Percentiles rank a stretch among this genome's conserved stretches.
These are phyloP conservation scores for Frieseomelitta varia DNA, from an alignment of 1,140 invertebrate species.

Conservation along the genomic window DNA sequence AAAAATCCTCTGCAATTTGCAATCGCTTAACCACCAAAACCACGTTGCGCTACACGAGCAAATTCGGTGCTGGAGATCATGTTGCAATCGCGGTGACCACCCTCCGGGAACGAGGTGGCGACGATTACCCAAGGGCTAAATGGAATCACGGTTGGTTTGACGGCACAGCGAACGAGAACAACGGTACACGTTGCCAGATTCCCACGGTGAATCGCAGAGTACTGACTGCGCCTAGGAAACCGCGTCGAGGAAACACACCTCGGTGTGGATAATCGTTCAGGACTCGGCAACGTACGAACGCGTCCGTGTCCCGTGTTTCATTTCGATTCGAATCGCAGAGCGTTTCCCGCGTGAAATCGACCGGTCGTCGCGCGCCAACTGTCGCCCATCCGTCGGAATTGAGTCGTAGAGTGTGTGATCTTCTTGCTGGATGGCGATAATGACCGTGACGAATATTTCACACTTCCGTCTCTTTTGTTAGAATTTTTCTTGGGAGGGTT, in stretches of 20 bases:
- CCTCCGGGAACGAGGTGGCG: neutral
- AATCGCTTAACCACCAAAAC: too few relatives aligned
- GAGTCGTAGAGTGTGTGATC: neutral
- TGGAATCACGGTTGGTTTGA: slow-evolving; percentile 48
- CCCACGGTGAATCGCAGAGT: slow-evolving; percentile 63
- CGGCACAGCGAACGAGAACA: slow-evolving; percentile 43
- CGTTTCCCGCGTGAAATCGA: slow-evolving; percentile 26
- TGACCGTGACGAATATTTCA: neutral
- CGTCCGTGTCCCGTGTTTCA: slow-evolving; percentile 9
- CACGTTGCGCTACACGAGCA: neutral
- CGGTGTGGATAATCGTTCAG: slow-evolving; percentile 33
- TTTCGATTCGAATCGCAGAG: neutral
- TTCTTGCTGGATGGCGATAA: neutral
- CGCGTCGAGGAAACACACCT: slow-evolving; percentile 25
- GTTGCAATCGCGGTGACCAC: slow-evolving; percentile 8
- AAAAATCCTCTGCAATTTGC: neutral
- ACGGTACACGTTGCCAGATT: slow-evolving; percentile 64
- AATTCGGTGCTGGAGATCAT: neutral
- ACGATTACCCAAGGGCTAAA: slow-evolving; percentile 26
- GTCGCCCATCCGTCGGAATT: neutral
- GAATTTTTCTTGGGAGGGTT: neutral
- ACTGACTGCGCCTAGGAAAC: slow-evolving; percentile 29
- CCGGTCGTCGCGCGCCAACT: slow-evolving; percentile 12
- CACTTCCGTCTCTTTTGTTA: neutral
- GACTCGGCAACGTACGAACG: neutral